phyloP scores from a whole-genome alignment of 2,888 invertebrate genomes.

The Drosophila pseudotalamancana region DNA sequence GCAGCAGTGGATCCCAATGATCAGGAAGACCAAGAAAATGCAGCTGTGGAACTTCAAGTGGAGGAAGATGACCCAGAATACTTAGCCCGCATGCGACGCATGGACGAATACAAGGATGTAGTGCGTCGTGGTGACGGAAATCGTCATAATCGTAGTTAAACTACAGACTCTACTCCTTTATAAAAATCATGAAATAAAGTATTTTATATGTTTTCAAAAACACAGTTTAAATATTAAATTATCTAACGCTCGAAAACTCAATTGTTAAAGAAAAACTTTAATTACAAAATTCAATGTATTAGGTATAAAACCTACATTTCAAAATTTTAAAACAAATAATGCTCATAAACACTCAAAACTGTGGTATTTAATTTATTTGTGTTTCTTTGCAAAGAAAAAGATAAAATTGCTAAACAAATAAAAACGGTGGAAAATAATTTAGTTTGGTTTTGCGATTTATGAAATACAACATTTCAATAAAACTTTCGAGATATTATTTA shows the following conservation, averaged over 20 bases:
- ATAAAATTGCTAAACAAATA: no score
- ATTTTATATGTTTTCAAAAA: conserved; percentile 18
- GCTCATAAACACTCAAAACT: no score
- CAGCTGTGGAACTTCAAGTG: conserved; percentile 86
- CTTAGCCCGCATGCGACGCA: conserved; percentile 87
- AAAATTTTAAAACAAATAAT: neutral
- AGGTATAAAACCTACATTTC: neutral
- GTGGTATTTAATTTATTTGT: no score
- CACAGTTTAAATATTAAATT: neutral
- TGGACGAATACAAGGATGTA: conserved; percentile 95
- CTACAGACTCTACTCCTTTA: conserved; percentile 14
- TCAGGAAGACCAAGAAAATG: conserved; percentile 86
- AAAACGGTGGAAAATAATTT: no score
- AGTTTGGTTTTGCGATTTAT: no score
- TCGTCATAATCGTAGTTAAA: conserved; percentile 90
- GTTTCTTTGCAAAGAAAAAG: no score
- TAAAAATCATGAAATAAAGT: conserved; percentile 24
- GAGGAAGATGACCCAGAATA: conserved; percentile 91
- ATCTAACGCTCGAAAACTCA: neutral
- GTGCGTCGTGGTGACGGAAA: conserved; percentile 95
- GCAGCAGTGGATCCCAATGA: conserved; percentile 86
- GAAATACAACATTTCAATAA: no score
- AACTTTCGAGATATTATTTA: no score
- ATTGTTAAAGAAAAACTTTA: neutral
- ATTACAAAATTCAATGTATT: neutral